phyloP scores from a whole-genome alignment of 2,113 vertebrate genomes.

The Nipponia nippon region DNA sequence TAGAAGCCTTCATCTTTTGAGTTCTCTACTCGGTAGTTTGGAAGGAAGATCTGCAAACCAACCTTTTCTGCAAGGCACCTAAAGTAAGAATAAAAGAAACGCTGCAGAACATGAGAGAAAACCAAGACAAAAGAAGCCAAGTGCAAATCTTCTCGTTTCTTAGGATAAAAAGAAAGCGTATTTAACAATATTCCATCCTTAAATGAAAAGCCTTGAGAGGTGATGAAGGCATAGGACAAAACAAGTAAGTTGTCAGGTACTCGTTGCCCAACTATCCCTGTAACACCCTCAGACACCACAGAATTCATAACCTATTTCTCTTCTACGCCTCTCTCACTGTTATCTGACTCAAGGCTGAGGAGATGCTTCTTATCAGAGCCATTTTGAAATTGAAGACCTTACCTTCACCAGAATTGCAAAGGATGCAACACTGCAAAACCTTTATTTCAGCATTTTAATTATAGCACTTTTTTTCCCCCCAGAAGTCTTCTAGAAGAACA shows the following conservation, averaged over 20 bases:
- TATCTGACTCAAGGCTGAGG: not conserved
- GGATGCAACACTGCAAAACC: not conserved
- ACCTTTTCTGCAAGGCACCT: not conserved
- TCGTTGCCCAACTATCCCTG: not conserved
- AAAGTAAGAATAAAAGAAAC: not conserved
- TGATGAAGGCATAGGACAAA: not conserved
- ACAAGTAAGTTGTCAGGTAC: not conserved
- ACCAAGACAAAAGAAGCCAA: not conserved
- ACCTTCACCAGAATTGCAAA: not conserved
- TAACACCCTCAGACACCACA: not conserved
- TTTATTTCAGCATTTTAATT: not conserved
- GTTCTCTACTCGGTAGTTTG: not conserved
- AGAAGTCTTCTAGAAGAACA: not conserved
- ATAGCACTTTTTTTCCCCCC: not conserved
- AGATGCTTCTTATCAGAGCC: not conserved
- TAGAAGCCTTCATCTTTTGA: not conserved
- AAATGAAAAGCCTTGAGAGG: not conserved
- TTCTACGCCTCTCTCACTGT: not conserved
- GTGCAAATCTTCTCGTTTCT: not conserved
- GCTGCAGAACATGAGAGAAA: not conserved
- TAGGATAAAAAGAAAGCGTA: not conserved
- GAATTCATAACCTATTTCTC: not conserved
- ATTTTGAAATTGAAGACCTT: not conserved
- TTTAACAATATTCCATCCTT: not conserved
- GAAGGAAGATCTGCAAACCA: not conserved